phyloP scores from a whole-genome alignment of 2,113 vertebrate genomes.

The Lepisosteus oculatus region DNA sequence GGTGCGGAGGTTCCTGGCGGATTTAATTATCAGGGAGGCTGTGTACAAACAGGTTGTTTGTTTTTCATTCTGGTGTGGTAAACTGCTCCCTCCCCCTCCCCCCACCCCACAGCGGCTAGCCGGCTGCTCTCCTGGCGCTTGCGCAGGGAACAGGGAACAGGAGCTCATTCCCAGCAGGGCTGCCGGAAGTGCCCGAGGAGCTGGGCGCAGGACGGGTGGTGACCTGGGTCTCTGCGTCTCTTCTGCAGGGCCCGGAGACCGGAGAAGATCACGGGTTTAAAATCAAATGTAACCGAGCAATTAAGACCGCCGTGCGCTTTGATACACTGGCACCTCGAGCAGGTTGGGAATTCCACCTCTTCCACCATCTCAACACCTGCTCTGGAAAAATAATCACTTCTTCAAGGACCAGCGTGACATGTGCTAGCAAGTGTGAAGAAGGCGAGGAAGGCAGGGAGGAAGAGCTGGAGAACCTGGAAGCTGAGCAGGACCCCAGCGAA shows the following conservation, averaged over 20 bases:
- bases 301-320: too few relatives aligned
- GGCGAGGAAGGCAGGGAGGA: slow-evolving; percentile 21
- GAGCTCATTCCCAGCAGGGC: not conserved
- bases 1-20: too few relatives aligned
- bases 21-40: too few relatives aligned
- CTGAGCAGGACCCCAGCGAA: too few relatives aligned
- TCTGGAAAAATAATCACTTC: not conserved
- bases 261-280: too few relatives aligned
- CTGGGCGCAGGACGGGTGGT: not conserved
- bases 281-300: too few relatives aligned
- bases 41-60: not conserved
- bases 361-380: not conserved
- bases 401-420: slow-evolving; percentile 1
- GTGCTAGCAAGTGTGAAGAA: slow-evolving; percentile 31
- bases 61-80: not conserved
- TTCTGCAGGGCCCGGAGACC: too few relatives aligned
- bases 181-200: not conserved
- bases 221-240: not conserved
- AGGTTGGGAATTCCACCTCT: not conserved
- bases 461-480: slow-evolving; percentile 1
- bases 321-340: too few relatives aligned
- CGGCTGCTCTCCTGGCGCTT: not conserved
- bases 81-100: not conserved
- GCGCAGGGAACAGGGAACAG: not conserved
- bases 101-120: too few relatives aligned